Base-by-base conservation (phyloP, 2,888 invertebrate genomes). In the Taphrorychus bicolor region DNA sequence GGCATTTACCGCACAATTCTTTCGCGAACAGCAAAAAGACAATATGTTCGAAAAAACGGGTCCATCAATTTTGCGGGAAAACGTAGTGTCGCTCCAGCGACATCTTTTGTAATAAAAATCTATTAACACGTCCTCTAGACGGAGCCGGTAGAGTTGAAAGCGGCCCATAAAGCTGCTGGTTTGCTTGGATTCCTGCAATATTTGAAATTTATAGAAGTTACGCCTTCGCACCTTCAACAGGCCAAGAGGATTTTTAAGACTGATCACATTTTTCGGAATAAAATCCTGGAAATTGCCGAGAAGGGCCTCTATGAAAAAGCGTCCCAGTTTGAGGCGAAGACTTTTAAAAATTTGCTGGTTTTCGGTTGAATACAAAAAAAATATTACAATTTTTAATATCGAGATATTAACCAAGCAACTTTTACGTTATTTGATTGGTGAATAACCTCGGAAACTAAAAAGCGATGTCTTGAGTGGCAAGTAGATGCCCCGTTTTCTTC, bases 111-210 rank as follows among this genome's bases (percentile, higher is more conserved):
- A 68, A 68, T 63, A 63, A 68, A 68, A 68, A 68, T 68, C 68
- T 68, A 68, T 68, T 68, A 68, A 68, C 68, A 68, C 68, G 59
- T 62, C 62, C 53, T 59, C 68, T 58, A 63, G 63, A 59, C 59
- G 54, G 5, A 19, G 32, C 54, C 41, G 62, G 63, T 49, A 59
- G 56, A 63, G 68, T 63, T 68, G 59, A 63, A 68, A 63, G 63
- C 59, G 63, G 59, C 53, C 32, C 59, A 68, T 63, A 68, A 68
- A 68, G 53, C 59, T 41, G 58, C 54, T 21, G 23, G 58, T 53
- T 51, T 59, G 58, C 58, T 58, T 23, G 51, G 54, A 66, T 54
- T 60, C 57, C 21, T 32, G 60, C 56, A 66, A 67, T 67, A 62
- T 67, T 58, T 62, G 32, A 67, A 62, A 62, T 67, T 67, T 67